phyloP scores from a whole-genome alignment of 2,888 invertebrate genomes.

The Acrobasis repandana region DNA sequence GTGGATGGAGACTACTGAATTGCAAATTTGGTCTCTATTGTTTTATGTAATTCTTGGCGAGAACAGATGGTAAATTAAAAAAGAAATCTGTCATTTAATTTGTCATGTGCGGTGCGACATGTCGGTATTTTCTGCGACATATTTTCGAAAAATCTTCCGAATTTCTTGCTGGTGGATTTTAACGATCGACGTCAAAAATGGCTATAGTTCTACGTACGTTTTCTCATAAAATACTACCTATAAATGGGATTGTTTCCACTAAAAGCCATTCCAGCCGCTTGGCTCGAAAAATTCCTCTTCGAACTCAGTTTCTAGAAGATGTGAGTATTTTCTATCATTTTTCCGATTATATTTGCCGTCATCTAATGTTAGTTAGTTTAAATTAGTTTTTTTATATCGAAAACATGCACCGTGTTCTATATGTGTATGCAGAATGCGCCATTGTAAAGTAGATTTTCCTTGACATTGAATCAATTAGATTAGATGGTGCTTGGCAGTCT shows the following conservation, averaged over 20 bases:
- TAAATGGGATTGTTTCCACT: constrained; percentile 78
- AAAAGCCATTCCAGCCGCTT: constrained; percentile 79
- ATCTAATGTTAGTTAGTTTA: constrained; percentile 12
- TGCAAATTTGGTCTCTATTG: no score
- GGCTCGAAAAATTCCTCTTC: constrained; percentile 73
- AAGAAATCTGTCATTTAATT: constrained; percentile 46
- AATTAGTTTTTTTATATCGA: constrained; percentile 7
- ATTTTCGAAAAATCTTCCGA: constrained; percentile 52
- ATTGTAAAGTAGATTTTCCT: constrained; percentile 31
- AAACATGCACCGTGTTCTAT: constrained; percentile 8
- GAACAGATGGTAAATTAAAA: constrained; percentile 24
- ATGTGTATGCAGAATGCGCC: background rate
- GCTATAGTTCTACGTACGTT: constrained; percentile 82
- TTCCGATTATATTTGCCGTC: constrained; percentile 4
- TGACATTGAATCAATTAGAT: constrained; percentile 65
- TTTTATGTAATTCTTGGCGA: no score
- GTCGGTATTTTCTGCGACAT: constrained; percentile 53
- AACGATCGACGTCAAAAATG: constrained; percentile 67
- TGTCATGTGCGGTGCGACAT: constrained; percentile 53
- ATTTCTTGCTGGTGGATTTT: constrained; percentile 42
- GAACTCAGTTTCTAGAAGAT: constrained; percentile 79
- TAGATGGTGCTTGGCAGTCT: constrained; percentile 31
- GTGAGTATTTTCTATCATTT: constrained; percentile 57
- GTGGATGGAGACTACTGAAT: no score
- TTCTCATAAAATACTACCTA: constrained; percentile 79